These are phyloP conservation scores for Leucoma salicis DNA, from an alignment of 2,888 invertebrate genomes.

Conservation along the genomic window DNA sequence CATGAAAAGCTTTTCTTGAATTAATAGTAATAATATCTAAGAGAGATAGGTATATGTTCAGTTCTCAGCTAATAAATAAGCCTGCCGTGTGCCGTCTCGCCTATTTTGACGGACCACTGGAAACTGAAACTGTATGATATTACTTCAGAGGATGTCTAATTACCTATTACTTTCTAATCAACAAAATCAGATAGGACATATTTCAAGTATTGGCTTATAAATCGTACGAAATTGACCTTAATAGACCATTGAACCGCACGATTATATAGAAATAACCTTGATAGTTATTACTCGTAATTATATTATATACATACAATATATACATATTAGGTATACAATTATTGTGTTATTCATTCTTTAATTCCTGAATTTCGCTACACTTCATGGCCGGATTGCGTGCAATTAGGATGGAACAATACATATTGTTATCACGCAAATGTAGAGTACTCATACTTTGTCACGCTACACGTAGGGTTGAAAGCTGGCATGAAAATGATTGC, in stretches of 20 bases:
- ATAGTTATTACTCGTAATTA: neutral
- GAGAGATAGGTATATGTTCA: no score
- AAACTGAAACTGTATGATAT: no score
- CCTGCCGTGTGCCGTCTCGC: no score
- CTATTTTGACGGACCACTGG: no score
- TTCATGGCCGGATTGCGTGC: neutral
- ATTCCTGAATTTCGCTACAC: neutral
- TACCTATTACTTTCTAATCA: no score
- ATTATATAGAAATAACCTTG: neutral
- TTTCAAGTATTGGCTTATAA: no score
- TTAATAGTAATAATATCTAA: no score
- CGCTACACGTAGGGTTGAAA: neutral
- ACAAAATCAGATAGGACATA: no score
- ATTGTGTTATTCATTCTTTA: neutral
- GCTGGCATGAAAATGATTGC: neutral
- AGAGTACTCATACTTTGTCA: neutral
- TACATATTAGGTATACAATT: neutral
- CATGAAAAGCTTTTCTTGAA: no score
- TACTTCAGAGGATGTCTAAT: no score
- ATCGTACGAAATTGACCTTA: neutral
- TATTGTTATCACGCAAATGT: neutral
- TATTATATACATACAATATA: neutral
- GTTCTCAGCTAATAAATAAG: no score
- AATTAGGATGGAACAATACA: neutral
- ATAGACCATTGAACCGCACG: neutral